Evolutionary conservation across 1,140 invertebrate genomes (phyloP).

Genomic region (Campoletis sonorensis): DNA sequence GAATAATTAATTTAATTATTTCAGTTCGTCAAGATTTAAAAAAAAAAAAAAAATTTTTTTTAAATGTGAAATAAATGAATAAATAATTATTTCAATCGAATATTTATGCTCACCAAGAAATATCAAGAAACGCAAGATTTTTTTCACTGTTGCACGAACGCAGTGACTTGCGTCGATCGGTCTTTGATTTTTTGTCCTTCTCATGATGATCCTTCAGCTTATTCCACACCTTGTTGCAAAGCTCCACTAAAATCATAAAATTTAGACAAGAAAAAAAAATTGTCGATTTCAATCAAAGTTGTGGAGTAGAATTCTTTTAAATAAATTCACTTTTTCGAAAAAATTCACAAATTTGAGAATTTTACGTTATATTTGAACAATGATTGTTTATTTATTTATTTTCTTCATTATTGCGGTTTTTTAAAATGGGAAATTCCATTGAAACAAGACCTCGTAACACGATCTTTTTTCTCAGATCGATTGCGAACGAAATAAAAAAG

Average conservation of each 20-base stretch:
- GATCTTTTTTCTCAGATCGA: too few species aligned
- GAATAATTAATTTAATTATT: too few species aligned
- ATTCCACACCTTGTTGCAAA: constrained; percentile 35
- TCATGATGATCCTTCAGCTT: constrained; percentile 9
- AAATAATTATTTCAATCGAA: background rate
- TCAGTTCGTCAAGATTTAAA: too few species aligned
- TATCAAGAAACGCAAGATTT: constrained; percentile 31
- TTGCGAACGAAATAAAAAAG: too few species aligned
- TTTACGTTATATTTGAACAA: background rate
- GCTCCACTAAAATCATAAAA: constrained; percentile 3
- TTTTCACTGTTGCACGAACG: constrained; percentile 34
- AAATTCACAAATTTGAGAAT: too few species aligned
- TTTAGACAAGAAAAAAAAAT: background rate
- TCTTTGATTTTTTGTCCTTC: constrained; percentile 21
- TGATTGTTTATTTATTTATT: background rate
- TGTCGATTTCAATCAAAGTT: background rate
- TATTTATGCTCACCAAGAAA: constrained; percentile 14
- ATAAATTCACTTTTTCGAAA: background rate
- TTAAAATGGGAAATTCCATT: background rate
- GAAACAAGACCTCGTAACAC: too few species aligned
- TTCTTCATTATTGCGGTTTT: background rate
- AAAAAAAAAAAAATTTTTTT: constrained; percentile 34
- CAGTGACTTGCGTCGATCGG: constrained; percentile 18
- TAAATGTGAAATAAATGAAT: background rate
- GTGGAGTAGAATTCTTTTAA: too few species aligned